Evolutionary conservation across 2,113 vertebrate genomes (phyloP).

Genomic region (Oreochromis tanganicae): DNA sequence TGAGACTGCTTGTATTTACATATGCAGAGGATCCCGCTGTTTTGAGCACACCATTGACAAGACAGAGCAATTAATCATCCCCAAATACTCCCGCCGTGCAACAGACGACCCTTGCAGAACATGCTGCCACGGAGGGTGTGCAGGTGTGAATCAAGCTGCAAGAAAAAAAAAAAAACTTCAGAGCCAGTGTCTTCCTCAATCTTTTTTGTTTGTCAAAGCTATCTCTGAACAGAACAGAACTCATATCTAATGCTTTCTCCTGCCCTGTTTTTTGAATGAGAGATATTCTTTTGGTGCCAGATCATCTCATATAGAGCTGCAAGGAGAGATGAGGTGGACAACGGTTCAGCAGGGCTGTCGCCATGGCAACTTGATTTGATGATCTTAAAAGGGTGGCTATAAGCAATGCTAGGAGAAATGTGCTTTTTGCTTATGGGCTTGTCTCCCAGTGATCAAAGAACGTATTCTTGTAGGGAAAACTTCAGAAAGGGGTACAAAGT

Average conservation of each 20-base stretch:
- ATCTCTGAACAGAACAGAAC: slow-evolving; percentile 30
- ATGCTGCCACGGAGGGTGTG: slow-evolving; percentile 76
- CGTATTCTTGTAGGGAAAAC: background rate
- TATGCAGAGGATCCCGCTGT: slow-evolving; percentile 86
- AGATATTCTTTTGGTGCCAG: background rate
- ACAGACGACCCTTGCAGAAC: slow-evolving; percentile 79
- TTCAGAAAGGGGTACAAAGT: background rate
- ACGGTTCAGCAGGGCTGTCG: background rate
- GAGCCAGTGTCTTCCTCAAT: slow-evolving; percentile 33
- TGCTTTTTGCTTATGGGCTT: background rate
- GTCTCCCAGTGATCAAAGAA: background rate
- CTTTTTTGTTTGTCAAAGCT: slow-evolving; percentile 28
- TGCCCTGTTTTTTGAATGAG: background rate
- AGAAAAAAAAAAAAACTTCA: background rate
- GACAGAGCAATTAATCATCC: slow-evolving; percentile 97
- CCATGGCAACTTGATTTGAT: background rate
- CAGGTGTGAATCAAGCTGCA: slow-evolving; percentile 85
- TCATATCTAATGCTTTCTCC: slow-evolving; percentile 1
- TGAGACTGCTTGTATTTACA: slow-evolving; percentile 85
- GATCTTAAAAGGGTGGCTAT: background rate
- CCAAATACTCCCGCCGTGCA: slow-evolving; percentile 81
- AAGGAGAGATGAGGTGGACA: background rate
- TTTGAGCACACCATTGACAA: slow-evolving; percentile 77
- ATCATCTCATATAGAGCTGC: background rate
- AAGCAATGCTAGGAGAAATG: background rate